A percentile compares a stretch with the other conserved stretches of the same genome.
Conservation (phyloP, 2,797 vertebrate species). For the Fratercula arctica region DNA sequence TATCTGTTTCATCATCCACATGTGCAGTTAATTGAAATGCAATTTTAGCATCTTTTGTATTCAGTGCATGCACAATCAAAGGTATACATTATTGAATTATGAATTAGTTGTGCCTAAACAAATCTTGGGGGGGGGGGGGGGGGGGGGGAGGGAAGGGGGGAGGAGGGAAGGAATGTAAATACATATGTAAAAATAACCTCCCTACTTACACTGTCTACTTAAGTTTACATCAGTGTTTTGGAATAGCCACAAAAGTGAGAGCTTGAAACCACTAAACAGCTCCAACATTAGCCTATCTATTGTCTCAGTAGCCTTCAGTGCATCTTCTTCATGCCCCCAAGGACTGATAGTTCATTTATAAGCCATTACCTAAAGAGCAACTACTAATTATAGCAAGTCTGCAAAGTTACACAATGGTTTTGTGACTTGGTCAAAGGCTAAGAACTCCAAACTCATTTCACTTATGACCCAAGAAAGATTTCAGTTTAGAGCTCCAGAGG, state of each 20-base stretch:
- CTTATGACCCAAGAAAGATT: constrained; percentile 24
- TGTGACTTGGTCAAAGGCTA: background rate
- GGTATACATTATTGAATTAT: constrained; percentile 25
- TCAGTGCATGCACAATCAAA: background rate
- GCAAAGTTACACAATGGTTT: background rate
- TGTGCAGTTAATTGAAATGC: constrained; percentile 34
- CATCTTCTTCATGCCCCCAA: background rate
- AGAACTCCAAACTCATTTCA: constrained; percentile 43
- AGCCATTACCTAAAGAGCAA: background rate
- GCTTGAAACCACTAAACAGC: background rate
- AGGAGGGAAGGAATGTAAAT: background rate
- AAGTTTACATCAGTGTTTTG: background rate
- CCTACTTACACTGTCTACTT: background rate
- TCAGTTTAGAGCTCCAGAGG: background rate
- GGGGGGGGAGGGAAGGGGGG: too few species aligned
- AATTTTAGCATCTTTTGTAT: constrained; percentile 29
- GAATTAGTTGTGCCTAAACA: constrained; percentile 38
- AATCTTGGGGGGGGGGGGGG: background rate
- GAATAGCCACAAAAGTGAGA: background rate
- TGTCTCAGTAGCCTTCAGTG: background rate
- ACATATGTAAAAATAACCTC: background rate
- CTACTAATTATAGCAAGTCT: constrained; percentile 21
- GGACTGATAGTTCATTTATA: background rate
- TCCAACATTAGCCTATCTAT: background rate
- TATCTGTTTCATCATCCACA: constrained; percentile 17